Percentiles rank a stretch among this genome's conserved stretches.
Evolutionary conservation across 2,888 invertebrate genomes (phyloP).

Genomic region (Dioctria linearis): DNA sequence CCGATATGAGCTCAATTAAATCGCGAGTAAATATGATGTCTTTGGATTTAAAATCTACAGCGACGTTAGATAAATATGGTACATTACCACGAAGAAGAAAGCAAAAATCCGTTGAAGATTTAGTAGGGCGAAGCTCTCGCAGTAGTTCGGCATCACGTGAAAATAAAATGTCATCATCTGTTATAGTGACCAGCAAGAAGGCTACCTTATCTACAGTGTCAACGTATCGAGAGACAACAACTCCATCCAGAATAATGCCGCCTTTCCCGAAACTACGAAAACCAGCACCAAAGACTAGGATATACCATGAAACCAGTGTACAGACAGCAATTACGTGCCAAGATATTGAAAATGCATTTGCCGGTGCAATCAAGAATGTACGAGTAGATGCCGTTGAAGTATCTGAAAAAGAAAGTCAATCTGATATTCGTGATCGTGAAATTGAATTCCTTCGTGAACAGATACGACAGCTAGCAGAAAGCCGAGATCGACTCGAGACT

Average conservation of each 20-base stretch:
- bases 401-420: slow-evolving; percentile 75
- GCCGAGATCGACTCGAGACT: slow-evolving; percentile 76
- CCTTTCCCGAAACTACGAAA: slow-evolving; percentile 72
- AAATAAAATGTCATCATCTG: slow-evolving; percentile 70
- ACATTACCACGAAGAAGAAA: slow-evolving; percentile 83
- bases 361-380: slow-evolving; percentile 72
- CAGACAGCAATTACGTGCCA: slow-evolving; percentile 83
- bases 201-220: slow-evolving; percentile 62
- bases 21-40: slow-evolving; percentile 64
- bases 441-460: slow-evolving; percentile 76
- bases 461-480: slow-evolving; percentile 74
- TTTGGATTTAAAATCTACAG: slow-evolving; percentile 69
- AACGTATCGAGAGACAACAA: slow-evolving; percentile 63
- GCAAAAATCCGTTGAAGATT: slow-evolving; percentile 76
- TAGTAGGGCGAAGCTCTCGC: slow-evolving; percentile 69
- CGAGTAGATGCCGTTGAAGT: slow-evolving; percentile 72
- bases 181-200: slow-evolving; percentile 65
- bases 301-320: slow-evolving; percentile 84
- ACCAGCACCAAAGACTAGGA: slow-evolving; percentile 75
- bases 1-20: slow-evolving; percentile 66
- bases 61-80: slow-evolving; percentile 81
- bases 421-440: slow-evolving; percentile 78
- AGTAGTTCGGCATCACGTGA: slow-evolving; percentile 73
- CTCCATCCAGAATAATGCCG: slow-evolving; percentile 70
- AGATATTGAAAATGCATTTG: slow-evolving; percentile 82